These are phyloP conservation scores for Pluvialis apricaria DNA, from an alignment of 2,113 vertebrate species.

Conservation along the genomic window DNA sequence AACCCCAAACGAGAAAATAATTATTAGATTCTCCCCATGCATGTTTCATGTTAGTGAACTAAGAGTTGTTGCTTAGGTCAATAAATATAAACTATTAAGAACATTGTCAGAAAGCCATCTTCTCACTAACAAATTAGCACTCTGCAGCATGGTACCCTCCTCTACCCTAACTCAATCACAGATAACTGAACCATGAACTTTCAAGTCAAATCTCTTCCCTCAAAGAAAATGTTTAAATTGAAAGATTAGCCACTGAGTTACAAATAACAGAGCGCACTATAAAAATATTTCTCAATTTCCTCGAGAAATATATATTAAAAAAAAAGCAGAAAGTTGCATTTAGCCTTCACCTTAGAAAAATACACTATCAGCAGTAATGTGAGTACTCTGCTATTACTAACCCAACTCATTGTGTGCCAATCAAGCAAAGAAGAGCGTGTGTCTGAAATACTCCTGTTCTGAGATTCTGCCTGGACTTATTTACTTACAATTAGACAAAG, in stretches of 20 bases:
- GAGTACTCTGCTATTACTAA: not conserved
- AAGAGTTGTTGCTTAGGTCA: not conserved
- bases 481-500: not conserved
- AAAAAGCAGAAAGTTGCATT: not conserved
- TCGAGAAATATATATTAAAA: not conserved
- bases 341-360: not conserved
- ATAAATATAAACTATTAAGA: not conserved
- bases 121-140: not conserved
- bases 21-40: not conserved
- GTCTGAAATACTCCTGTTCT: not conserved
- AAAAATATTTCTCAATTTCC: not conserved
- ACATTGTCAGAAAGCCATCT: not conserved
- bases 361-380: not conserved
- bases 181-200: not conserved
- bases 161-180: not conserved
- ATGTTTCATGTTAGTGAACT: not conserved
- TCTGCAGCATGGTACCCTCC: not conserved
- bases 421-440: not conserved
- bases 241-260: not conserved
- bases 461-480: not conserved
- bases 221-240: not conserved
- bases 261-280: not conserved
- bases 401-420: too few relatives aligned
- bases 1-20: not conserved
- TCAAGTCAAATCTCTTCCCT: not conserved